Conservation (phyloP, 2,113 vertebrate species). For the Ginglymostoma cirratum region DNA sequence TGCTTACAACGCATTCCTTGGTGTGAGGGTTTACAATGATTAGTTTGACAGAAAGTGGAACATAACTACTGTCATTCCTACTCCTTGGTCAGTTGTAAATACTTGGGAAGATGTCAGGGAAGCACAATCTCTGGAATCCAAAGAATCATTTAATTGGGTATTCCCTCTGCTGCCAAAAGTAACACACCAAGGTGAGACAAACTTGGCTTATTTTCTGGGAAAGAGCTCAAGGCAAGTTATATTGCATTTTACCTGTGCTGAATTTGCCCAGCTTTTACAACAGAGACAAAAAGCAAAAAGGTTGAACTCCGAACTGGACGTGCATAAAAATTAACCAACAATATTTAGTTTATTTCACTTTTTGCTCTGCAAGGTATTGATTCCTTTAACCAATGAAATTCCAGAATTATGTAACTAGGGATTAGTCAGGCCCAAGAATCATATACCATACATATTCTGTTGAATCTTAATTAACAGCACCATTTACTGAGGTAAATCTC, state of each 20-base stretch:
- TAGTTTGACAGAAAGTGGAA: not conserved
- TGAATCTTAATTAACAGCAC: no score
- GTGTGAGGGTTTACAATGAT: not conserved
- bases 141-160: not conserved
- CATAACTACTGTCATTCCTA: not conserved
- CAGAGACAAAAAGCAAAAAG: not conserved
- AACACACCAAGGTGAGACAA: not conserved
- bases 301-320: not conserved
- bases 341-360: not conserved
- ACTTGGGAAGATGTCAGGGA: not conserved
- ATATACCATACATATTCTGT: no score
- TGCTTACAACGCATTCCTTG: not conserved
- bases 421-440: not conserved
- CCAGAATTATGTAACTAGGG: not conserved
- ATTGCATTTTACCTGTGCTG: not conserved
- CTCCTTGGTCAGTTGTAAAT: not conserved
- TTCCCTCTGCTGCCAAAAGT: not conserved
- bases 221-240: not conserved
- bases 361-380: no score
- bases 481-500: no score
- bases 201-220: not conserved
- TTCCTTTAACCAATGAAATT: not conserved
- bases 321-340: not conserved
- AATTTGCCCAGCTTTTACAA: not conserved
- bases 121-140: not conserved